phyloP scores from a whole-genome alignment of 2,113 vertebrate genomes.

The Accipiter virgatus region DNA sequence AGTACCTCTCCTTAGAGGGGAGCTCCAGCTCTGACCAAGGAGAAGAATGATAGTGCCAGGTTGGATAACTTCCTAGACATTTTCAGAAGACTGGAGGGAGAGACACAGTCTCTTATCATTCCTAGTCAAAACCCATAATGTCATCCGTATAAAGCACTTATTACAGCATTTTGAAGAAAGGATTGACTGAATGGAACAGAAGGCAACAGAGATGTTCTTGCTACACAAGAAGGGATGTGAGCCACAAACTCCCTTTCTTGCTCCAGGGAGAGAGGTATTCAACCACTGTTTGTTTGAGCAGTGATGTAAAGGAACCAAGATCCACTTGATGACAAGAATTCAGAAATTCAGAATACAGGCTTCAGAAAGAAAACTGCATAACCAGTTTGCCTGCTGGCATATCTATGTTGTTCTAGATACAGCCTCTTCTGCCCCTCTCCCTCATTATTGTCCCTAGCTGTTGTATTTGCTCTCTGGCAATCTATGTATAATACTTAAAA shows the following conservation, averaged over 20 bases:
- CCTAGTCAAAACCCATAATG: not conserved
- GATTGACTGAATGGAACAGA: not conserved
- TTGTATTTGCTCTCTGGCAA: not conserved
- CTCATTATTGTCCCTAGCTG: not conserved
- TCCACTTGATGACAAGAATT: not conserved
- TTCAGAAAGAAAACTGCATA: not conserved
- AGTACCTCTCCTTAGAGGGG: not conserved
- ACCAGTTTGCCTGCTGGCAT: not conserved
- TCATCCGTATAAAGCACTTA: not conserved
- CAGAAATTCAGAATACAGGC: not conserved
- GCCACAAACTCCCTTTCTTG: not conserved
- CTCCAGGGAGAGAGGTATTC: not conserved
- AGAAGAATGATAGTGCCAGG: not conserved
- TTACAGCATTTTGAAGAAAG: not conserved
- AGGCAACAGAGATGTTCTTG: not conserved
- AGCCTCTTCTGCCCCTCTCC: not conserved
- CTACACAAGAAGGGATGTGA: not conserved
- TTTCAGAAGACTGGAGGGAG: not conserved
- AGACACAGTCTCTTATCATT: not conserved
- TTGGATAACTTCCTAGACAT: not conserved
- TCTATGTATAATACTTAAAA: not conserved
- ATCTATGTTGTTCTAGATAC: not conserved
- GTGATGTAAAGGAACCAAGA: not conserved
- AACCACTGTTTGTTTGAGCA: not conserved
- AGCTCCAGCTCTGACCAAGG: not conserved